Conservation (phyloP, 2,113 vertebrate species). For the Empidonax alnorum region DNA sequence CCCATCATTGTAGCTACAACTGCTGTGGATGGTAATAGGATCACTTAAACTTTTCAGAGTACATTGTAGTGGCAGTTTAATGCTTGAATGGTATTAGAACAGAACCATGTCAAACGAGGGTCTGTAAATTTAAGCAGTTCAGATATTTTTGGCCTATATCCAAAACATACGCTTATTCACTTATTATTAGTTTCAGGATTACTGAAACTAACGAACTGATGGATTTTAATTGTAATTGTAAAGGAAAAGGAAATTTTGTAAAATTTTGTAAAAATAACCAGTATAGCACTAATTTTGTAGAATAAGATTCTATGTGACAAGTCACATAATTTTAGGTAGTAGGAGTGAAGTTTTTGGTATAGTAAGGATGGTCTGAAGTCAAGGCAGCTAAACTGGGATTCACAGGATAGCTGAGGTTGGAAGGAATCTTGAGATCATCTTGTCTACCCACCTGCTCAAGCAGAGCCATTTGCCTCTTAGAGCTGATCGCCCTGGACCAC, state of each 20-base stretch:
- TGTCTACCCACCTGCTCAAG: not conserved
- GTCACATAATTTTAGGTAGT: not conserved
- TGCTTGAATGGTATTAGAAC: not conserved
- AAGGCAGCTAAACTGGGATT: not conserved
- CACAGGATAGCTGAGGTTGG: not conserved
- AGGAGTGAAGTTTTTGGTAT: not conserved
- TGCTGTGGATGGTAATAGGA: not conserved
- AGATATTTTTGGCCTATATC: not conserved
- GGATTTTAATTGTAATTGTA: not conserved
- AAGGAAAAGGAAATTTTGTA: not conserved
- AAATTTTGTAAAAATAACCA: not conserved
- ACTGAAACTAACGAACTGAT: not conserved
- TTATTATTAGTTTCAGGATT: not conserved
- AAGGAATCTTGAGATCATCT: not conserved
- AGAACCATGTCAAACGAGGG: not conserved
- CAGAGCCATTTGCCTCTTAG: not conserved
- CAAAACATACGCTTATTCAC: not conserved
- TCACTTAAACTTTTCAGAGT: not conserved
- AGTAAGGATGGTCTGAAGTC: not conserved
- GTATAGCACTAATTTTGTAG: not conserved
- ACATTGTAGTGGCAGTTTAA: not conserved
- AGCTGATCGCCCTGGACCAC: not conserved
- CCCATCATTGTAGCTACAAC: not conserved
- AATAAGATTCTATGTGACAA: not conserved
- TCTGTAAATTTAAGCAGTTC: slow-evolving; percentile 3